phyloP scores from a whole-genome alignment of 2,888 invertebrate species.

The Erynnis tages region DNA sequence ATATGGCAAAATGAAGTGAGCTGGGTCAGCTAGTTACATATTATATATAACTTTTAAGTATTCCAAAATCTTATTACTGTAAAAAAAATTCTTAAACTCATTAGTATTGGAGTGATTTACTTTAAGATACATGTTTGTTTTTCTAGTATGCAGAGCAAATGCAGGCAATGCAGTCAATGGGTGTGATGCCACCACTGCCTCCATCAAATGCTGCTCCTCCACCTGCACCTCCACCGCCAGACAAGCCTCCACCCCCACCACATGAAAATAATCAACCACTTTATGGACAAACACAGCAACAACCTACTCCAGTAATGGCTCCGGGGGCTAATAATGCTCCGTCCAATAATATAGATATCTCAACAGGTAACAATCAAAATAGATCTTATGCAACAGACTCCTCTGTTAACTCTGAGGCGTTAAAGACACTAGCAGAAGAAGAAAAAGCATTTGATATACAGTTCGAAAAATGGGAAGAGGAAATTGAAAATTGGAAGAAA shows the following conservation, averaged over 20 bases:
- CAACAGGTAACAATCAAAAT: conserved; percentile 53
- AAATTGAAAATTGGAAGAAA: conserved; percentile 94
- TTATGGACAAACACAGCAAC: conserved; percentile 44
- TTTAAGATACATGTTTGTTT: neutral
- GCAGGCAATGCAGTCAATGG: conserved; percentile 55
- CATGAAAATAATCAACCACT: conserved; percentile 71
- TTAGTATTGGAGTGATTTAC: neutral
- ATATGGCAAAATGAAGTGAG: no score
- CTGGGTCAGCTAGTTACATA: no score
- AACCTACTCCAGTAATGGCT: conserved; percentile 32
- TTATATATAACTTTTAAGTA: no score
- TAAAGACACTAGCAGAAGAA: conserved; percentile 80
- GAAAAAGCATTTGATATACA: conserved; percentile 94
- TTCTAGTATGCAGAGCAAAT: conserved; percentile 69
- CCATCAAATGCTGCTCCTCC: conserved; percentile 39
- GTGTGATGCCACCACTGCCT: conserved; percentile 51
- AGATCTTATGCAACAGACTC: conserved; percentile 47
- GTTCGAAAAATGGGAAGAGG: conserved; percentile 95
- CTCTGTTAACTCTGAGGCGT: conserved; percentile 57
- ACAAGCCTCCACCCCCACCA: conserved; percentile 59
- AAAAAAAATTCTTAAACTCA: neutral
- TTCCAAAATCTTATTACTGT: no score
- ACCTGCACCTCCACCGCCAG: conserved; percentile 51
- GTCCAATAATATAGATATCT: conserved; percentile 36
- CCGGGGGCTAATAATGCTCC: conserved; percentile 27